Evolutionary conservation across 2,797 vertebrate species (phyloP).

Genomic region (Lateolabrax maculatus): DNA sequence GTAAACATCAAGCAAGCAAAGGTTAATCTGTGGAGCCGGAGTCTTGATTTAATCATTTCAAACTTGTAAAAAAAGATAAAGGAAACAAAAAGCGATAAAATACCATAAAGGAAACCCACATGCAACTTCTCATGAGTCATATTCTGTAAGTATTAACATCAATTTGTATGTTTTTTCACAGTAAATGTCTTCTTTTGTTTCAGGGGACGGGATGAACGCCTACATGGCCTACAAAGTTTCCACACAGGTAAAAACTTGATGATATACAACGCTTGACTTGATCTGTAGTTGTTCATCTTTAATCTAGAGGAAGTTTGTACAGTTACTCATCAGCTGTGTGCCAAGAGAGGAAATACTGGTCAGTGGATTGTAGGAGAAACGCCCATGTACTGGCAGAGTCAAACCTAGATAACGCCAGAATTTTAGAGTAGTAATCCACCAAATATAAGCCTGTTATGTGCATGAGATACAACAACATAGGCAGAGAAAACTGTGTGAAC

Average conservation of each 20-base stretch:
- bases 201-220: constrained; percentile 99
- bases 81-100: neutral
- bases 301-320: neutral
- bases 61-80: neutral
- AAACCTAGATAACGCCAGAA: neutral
- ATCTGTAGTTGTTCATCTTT: neutral
- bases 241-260: constrained; percentile 90
- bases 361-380: neutral
- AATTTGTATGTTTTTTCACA: neutral
- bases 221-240: constrained; percentile 98
- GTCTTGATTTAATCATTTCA: neutral
- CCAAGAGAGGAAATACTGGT: constrained; percentile 11
- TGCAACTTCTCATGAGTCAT: neutral
- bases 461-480: neutral
- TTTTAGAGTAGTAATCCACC: neutral
- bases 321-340: constrained; percentile 12
- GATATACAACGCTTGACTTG: neutral
- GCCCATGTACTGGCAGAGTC: neutral
- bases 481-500: neutral
- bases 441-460: fast-evolving
- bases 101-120: neutral
- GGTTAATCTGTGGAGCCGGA: neutral
- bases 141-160: neutral
- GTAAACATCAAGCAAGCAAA: neutral
- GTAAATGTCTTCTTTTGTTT: neutral